Evolutionary conservation across 1,140 invertebrate genomes (phyloP).

Genomic region (Probaryconus sp.): DNA sequence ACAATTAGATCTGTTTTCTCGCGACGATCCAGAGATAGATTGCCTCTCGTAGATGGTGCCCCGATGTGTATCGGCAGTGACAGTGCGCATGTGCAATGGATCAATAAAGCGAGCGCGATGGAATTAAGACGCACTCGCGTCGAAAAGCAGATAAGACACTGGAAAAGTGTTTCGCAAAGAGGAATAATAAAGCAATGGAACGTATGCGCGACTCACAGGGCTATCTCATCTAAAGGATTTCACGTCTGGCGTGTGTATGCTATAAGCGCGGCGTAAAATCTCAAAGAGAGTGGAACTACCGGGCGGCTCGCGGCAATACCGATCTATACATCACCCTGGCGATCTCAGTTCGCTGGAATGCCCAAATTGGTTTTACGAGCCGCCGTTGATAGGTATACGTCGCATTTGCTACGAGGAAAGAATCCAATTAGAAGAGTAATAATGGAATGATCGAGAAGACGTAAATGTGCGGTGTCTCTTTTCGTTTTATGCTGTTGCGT

Average conservation of each 20-base stretch:
- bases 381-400: slow-evolving; percentile 60
- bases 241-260: slow-evolving; percentile 13
- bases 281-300: slow-evolving; percentile 57
- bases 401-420: slow-evolving; percentile 60
- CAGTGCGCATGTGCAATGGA: slow-evolving; percentile 44
- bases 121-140: slow-evolving; percentile 57
- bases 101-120: slow-evolving; percentile 38
- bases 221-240: slow-evolving; percentile 18
- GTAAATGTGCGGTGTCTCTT: slow-evolving; percentile 27
- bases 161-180: slow-evolving; percentile 28
- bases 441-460: slow-evolving; percentile 63
- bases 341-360: slow-evolving; percentile 59
- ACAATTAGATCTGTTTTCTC: slow-evolving; percentile 38
- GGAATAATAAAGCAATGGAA: slow-evolving; percentile 10
- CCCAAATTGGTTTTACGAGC: slow-evolving; percentile 67
- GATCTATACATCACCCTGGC: slow-evolving; percentile 63
- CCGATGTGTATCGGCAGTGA: slow-evolving; percentile 35
- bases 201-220: slow-evolving; percentile 4
- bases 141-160: slow-evolving; percentile 46
- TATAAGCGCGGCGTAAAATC: slow-evolving; percentile 44
- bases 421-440: slow-evolving; percentile 66
- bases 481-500: slow-evolving; percentile 26
- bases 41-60: slow-evolving; percentile 28
- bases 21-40: not conserved
- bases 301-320: slow-evolving; percentile 41